phyloP scores from a whole-genome alignment of 2,797 vertebrate genomes.

The Erethizon dorsatum region DNA sequence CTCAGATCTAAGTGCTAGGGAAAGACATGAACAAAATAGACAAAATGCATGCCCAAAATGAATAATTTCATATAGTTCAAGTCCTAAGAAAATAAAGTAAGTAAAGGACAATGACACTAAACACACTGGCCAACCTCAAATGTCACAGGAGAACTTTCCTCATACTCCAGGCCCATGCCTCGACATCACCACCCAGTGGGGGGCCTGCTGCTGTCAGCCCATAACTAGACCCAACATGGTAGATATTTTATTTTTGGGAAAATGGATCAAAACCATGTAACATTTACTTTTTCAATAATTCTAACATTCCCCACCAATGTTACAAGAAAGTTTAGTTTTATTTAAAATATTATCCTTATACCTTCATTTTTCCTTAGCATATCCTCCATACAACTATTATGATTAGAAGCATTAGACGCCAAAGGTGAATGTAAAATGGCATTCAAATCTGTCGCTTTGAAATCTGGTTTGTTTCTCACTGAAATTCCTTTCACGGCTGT shows the following conservation, averaged over 20 bases:
- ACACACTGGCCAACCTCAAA: background rate
- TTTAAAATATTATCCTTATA: slow-evolving; percentile 64
- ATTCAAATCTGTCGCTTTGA: slow-evolving; percentile 87
- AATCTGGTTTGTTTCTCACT: slow-evolving; percentile 86
- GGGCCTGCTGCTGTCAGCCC: background rate
- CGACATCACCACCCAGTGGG: background rate
- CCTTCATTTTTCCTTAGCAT: slow-evolving; percentile 84
- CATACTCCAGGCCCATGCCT: background rate
- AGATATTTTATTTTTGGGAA: slow-evolving; percentile 27
- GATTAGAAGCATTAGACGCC: slow-evolving; percentile 87
- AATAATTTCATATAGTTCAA: background rate
- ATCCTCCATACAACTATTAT: slow-evolving; percentile 83
- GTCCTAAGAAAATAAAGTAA: background rate
- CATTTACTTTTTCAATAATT: slow-evolving; percentile 40
- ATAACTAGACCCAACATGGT: background rate
- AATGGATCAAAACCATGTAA: slow-evolving; percentile 32
- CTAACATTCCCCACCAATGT: slow-evolving; percentile 23
- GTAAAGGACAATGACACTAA: background rate
- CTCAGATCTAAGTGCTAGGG: background rate
- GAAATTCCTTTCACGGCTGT: slow-evolving; percentile 84
- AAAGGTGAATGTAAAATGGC: slow-evolving; percentile 83
- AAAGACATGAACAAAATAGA: background rate
- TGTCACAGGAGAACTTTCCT: background rate
- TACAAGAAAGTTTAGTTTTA: slow-evolving; percentile 59
- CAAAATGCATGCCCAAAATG: background rate